Conservation (phyloP, 2,888 invertebrate species). For the Callyntrura guangdongensis region DNA sequence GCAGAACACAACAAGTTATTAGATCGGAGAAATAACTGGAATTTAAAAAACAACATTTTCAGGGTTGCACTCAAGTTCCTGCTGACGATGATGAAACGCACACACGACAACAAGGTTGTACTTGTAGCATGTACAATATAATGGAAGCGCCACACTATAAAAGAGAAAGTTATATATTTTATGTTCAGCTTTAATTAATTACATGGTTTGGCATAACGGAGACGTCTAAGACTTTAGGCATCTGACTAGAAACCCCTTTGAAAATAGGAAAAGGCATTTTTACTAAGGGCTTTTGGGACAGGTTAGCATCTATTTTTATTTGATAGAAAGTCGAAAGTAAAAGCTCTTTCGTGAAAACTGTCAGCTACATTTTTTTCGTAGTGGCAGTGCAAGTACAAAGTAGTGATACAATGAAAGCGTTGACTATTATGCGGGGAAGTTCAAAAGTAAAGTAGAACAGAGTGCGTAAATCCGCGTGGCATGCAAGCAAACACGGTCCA, state of each 20-base stretch:
- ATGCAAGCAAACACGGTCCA: neutral
- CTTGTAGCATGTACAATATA: neutral
- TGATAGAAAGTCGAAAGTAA: neutral
- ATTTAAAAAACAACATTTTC: neutral
- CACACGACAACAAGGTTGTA: neutral
- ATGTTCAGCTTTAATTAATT: conserved; percentile 6
- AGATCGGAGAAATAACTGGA: neutral
- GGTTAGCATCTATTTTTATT: neutral
- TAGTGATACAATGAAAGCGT: too few relatives aligned
- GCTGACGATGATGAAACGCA: neutral
- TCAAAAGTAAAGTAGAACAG: neutral
- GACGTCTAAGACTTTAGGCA: neutral
- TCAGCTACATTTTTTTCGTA: neutral
- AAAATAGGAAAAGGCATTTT: neutral
- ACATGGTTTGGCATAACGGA: neutral
- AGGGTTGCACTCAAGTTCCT: neutral
- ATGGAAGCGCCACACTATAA: neutral
- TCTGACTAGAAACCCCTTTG: neutral
- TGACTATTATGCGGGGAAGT: too few relatives aligned
- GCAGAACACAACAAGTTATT: conserved; percentile 16
- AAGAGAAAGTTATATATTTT: neutral
- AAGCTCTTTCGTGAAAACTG: neutral
- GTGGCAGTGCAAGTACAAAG: too few relatives aligned
- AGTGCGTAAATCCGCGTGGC: neutral
- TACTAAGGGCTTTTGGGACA: neutral